Percentiles rank a stretch among this genome's conserved stretches.
Evolutionary conservation across 2,888 invertebrate species (phyloP).

Genomic region (Drosophila barbarae): DNA sequence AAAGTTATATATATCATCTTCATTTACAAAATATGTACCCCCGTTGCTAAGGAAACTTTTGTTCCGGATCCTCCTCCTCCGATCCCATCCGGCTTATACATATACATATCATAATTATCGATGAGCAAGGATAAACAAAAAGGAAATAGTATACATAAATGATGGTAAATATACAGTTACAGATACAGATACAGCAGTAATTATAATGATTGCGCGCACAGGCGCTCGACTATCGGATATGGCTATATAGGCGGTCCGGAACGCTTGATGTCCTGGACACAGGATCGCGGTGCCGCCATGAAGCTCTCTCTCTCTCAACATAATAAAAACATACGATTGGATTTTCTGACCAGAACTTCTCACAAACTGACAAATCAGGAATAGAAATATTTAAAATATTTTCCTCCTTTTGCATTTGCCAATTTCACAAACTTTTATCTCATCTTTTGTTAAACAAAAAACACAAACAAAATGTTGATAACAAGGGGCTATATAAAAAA

Average conservation of each 20-base stretch:
- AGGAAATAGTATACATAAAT: constrained; percentile 33
- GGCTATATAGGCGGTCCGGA: constrained; percentile 1
- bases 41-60: constrained; percentile 50
- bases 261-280: constrained; percentile 5
- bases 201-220: constrained; percentile 26
- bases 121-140: constrained; percentile 35
- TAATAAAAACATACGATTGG: constrained; percentile 12
- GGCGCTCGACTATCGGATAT: constrained; percentile 10
- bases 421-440: constrained; percentile 7
- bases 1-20: constrained; percentile 30
- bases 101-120: constrained; percentile 15
- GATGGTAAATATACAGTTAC: constrained; percentile 25
- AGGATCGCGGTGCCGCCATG: constrained; percentile 6
- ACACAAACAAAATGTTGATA: constrained; percentile 53
- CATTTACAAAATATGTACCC: constrained; percentile 56
- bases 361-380: constrained; percentile 42
- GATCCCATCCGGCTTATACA: constrained; percentile 18
- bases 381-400: constrained; percentile 54
- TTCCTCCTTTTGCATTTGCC: constrained; percentile 13
- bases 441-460: constrained; percentile 40
- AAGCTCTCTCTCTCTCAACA: constrained; percentile 16
- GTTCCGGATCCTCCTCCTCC: constrained; percentile 15
- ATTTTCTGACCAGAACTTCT: constrained; percentile 66
- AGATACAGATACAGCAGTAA: constrained; percentile 19
- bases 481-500: constrained; percentile 43